A percentile compares a stretch with the other conserved stretches of the same genome.
These are phyloP conservation scores for Stictonetta naevosa DNA, from an alignment of 2,113 vertebrate genomes.

Conservation along the genomic window DNA sequence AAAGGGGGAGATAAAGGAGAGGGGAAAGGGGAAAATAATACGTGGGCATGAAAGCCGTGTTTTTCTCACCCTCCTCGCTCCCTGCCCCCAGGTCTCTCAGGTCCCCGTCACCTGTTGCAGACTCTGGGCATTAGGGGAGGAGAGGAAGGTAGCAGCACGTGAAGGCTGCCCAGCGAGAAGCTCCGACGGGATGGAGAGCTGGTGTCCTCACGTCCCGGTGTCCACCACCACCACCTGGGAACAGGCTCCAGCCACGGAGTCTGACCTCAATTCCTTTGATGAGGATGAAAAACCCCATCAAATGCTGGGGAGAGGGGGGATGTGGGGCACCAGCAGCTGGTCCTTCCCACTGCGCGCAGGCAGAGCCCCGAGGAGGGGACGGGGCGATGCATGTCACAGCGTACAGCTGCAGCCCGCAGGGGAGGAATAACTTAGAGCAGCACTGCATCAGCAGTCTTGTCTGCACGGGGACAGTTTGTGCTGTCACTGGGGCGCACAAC, in stretches of 20 bases:
- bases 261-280: not conserved
- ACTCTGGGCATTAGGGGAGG: not conserved
- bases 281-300: not conserved
- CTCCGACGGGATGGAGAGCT: not conserved
- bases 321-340: not conserved
- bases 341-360: not conserved
- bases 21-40: not conserved
- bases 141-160: not conserved
- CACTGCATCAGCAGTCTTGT: not conserved
- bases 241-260: not conserved
- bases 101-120: not conserved
- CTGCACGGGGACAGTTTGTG: not conserved
- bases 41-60: not conserved
- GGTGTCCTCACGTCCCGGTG: rapidly evolving
- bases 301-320: not conserved
- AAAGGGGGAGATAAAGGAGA: not conserved
- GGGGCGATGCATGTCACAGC: not conserved
- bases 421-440: not conserved
- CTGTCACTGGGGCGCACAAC: not conserved
- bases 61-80: not conserved
- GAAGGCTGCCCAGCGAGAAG: not conserved
- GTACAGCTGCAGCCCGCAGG: not conserved
- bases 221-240: not conserved
- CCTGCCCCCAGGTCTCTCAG: not conserved
- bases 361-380: not conserved